Base-by-base conservation (phyloP, 2,888 invertebrate species). In the Pocota personata region DNA sequence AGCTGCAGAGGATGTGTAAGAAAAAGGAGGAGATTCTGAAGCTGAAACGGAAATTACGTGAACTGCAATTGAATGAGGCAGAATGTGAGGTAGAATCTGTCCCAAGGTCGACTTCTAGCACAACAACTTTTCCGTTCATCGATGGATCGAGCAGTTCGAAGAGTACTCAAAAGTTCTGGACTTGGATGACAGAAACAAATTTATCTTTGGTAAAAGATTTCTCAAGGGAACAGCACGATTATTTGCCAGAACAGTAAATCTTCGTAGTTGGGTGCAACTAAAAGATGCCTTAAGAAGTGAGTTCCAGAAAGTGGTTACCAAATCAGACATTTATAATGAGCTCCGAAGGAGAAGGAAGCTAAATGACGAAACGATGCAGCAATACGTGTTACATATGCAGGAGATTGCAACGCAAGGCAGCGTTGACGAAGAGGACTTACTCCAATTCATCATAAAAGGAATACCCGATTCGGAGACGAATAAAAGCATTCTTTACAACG, bases 361-460 rank as follows among this genome's bases (percentile, higher is more conserved):
- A 6, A 35, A 10, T 35, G 35, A 46, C 16, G 48, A 76, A 43
- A 76, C 55, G 27, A 12, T 43, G 10, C 64, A 76, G 21, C 75
- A 76, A 24, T 24, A 24, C 24, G 35, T 35, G 35, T 10, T 35
- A 12, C 35, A 35, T 35, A 35, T 35, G 35, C 35, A 35, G 3
- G 35, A 40, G 14, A 40, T 40, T 14, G 35, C 35, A 35, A 35
- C 12, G 12, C 10, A 35, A 8, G 52, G 40, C 55, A 52, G 27
- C 3, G 30, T 24, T 12, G 43, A 75, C 12, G 12, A 35, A 55
- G 37, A 27, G 40, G 64, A 75, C 50, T 40, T 75, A 32, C 37
- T 75, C n/a, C 35, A 64, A 12, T 55, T 52, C 48, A 62, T 73
- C 21, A 37, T 73, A 35, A 60, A 37, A 14, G 62, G 73, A 19